Conservation (phyloP, 2,113 vertebrate species). For the Paramisgurnus dabryanus region DNA sequence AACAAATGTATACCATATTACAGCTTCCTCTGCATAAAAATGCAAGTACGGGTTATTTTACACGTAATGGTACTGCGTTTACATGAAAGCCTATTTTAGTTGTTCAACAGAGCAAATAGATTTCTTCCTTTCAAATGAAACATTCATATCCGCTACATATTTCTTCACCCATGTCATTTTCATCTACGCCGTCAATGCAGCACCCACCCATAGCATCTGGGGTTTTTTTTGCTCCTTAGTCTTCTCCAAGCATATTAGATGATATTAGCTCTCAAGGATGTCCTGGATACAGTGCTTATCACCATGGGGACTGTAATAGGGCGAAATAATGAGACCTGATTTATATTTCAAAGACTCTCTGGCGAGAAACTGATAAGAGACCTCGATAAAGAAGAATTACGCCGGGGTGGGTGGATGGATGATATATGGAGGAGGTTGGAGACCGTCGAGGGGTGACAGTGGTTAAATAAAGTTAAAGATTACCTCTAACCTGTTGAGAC, state of each 20-base stretch:
- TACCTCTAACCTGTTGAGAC: conserved; percentile 58
- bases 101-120: conserved; percentile 18
- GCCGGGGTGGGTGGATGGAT: conserved; percentile 47
- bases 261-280: conserved; percentile 74
- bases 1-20: not conserved
- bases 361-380: conserved; percentile 57
- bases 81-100: conserved; percentile 11
- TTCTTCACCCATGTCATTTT: conserved; percentile 40
- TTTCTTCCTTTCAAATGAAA: conserved; percentile 37
- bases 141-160: conserved; percentile 42
- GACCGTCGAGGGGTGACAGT: conserved; percentile 16
- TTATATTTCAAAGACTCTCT: conserved; percentile 67
- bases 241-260: conserved; percentile 60
- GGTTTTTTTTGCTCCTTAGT: conserved; percentile 45
- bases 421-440: conserved; percentile 44
- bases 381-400: conserved; percentile 53
- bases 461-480: conserved; percentile 55
- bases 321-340: conserved; percentile 71
- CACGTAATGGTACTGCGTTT: not conserved
- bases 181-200: conserved; percentile 10
- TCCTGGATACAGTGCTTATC: conserved; percentile 72
- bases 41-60: not conserved
- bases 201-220: conserved; percentile 25
- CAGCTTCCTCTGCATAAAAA: not conserved
- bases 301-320: conserved; percentile 74